phyloP scores from a whole-genome alignment of 2,888 invertebrate species.

The Gymnosoma rotundatum region DNA sequence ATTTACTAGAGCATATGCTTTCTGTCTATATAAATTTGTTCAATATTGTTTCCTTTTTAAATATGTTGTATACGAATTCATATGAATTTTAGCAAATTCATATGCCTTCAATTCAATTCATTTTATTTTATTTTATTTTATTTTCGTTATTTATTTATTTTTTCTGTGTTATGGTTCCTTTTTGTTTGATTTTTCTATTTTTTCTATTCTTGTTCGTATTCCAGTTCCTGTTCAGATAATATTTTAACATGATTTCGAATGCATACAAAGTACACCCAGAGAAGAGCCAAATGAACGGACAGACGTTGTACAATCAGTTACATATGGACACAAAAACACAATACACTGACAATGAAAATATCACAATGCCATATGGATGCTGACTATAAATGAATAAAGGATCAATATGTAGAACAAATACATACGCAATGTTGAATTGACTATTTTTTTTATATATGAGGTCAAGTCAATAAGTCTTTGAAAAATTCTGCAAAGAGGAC shows the following conservation, averaged over 20 bases:
- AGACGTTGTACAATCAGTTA: conserved; percentile 17
- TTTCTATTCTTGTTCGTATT: conserved; percentile 11
- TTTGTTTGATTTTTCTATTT: background rate
- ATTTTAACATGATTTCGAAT: conserved; percentile 44
- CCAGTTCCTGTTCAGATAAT: conserved; percentile 48
- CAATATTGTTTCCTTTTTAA: background rate
- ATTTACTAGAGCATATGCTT: conserved; percentile 37
- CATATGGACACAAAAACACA: conserved; percentile 12
- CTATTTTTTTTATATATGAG: too few species aligned
- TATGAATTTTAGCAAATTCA: conserved; percentile 33
- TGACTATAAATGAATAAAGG: background rate
- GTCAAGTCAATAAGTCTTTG: too few species aligned
- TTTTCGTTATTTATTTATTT: too few species aligned
- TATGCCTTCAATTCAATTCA: conserved; percentile 39
- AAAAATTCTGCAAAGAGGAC: too few species aligned
- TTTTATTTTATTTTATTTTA: conserved; percentile 39
- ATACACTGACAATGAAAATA: conserved; percentile 6
- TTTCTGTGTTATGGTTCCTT: background rate
- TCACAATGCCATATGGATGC: conserved; percentile 34
- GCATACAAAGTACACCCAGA: conserved; percentile 30
- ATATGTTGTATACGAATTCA: conserved; percentile 20
- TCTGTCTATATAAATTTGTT: background rate
- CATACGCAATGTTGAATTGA: background rate
- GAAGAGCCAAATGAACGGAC: background rate
- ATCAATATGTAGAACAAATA: background rate